Evolutionary conservation across 2,113 vertebrate genomes (phyloP).

Genomic region (Trachemys scripta): DNA sequence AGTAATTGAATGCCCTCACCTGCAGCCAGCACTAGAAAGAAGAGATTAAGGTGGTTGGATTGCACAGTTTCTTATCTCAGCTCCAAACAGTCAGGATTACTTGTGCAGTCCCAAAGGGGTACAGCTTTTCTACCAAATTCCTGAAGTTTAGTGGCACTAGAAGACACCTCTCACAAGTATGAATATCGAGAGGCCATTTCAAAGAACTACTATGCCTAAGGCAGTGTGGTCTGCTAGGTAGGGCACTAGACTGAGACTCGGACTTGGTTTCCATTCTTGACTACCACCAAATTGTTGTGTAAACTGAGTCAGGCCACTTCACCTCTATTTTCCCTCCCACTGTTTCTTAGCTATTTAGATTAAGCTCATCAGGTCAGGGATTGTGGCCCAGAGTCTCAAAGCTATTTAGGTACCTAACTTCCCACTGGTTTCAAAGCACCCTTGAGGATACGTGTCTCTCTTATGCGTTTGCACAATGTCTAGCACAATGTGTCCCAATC

Average conservation of each 20-base stretch:
- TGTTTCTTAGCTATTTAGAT: neutral
- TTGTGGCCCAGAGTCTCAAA: neutral
- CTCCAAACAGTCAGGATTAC: neutral
- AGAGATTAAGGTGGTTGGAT: neutral
- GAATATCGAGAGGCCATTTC: accelerated
- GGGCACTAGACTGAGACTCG: neutral
- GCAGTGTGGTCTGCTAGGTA: neutral
- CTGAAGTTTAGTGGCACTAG: neutral
- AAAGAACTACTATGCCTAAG: neutral
- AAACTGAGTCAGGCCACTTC: neutral
- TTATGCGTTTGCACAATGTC: neutral
- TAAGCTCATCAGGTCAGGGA: neutral
- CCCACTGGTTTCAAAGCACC: neutral
- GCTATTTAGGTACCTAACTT: neutral
- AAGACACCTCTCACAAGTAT: neutral
- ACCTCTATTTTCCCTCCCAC: neutral
- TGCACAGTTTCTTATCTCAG: neutral
- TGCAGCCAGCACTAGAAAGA: neutral
- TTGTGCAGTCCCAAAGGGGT: neutral
- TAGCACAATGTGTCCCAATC: neutral
- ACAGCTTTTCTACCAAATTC: neutral
- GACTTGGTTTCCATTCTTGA: neutral
- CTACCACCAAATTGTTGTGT: neutral
- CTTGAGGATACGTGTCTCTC: neutral
- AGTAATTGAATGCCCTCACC: neutral